Conservation (phyloP, 2,888 invertebrate species). For the Hartigia nigra region DNA sequence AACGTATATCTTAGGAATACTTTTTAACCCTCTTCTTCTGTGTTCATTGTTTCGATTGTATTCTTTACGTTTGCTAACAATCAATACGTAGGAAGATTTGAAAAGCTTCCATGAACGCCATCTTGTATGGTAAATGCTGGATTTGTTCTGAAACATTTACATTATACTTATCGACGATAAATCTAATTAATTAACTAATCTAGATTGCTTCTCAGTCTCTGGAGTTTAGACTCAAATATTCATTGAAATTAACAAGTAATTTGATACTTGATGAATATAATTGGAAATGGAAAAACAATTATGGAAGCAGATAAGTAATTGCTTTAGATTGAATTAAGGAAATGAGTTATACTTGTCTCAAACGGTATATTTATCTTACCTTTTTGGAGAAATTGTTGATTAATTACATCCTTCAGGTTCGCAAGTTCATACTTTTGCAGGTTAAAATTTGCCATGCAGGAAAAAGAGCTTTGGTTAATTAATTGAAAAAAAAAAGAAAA, state of each 20-base stretch:
- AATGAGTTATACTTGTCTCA: neutral
- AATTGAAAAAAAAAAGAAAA: neutral
- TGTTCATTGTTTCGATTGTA: neutral
- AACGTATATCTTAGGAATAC: neutral
- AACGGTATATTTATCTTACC: slow-evolving; percentile 41
- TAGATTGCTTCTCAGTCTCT: neutral
- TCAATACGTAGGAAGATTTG: slow-evolving; percentile 8
- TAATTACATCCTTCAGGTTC: slow-evolving; percentile 32
- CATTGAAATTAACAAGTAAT: too few species aligned
- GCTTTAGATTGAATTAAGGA: too few species aligned
- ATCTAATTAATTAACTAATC: neutral
- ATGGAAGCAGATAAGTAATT: too few species aligned
- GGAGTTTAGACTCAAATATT: neutral
- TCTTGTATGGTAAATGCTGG: slow-evolving; percentile 57
- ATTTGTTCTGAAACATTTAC: slow-evolving; percentile 53
- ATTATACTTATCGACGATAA: neutral
- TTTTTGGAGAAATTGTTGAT: slow-evolving; percentile 29
- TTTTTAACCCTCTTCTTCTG: neutral
- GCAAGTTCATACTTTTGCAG: slow-evolving; percentile 48
- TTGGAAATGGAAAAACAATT: too few species aligned
- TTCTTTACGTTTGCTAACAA: neutral
- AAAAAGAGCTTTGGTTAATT: slow-evolving; percentile 39
- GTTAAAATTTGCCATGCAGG: slow-evolving; percentile 50
- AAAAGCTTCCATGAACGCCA: slow-evolving; percentile 43
- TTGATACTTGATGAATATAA: too few species aligned